Evolutionary conservation across 2,797 vertebrate genomes (phyloP).

Genomic region (Micropoecilia bifurca): DNA sequence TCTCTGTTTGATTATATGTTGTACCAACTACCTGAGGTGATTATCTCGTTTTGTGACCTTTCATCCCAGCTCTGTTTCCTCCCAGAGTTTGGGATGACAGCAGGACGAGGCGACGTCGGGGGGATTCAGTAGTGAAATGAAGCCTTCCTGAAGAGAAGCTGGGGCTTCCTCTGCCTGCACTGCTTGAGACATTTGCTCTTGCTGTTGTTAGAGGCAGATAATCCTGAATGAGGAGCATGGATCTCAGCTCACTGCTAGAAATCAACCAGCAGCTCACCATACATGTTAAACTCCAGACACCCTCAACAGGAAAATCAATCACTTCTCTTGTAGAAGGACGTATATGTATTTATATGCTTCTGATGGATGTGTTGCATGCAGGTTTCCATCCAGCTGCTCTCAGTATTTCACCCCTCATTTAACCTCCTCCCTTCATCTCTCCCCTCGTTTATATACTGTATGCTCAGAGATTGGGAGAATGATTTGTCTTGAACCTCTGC

Average conservation of each 20-base stretch:
- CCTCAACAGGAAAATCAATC: constrained; percentile 75
- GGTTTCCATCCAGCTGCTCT: constrained; percentile 36
- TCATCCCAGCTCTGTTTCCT: constrained; percentile 33
- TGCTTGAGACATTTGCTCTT: constrained; percentile 55
- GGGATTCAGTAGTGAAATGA: constrained; percentile 68
- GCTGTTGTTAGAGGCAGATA: constrained; percentile 73
- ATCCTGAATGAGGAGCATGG: constrained; percentile 65
- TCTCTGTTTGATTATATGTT: neutral
- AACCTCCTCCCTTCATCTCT: constrained; percentile 49
- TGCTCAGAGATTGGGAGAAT: constrained; percentile 17
- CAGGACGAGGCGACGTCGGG: constrained; percentile 63
- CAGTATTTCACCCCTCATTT: constrained; percentile 52
- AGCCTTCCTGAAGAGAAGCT: constrained; percentile 12
- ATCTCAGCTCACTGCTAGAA: constrained; percentile 68
- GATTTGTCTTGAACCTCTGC: constrained; percentile 36
- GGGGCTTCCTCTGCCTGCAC: constrained; percentile 60
- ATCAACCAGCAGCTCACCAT: constrained; percentile 67
- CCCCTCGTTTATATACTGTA: constrained; percentile 15
- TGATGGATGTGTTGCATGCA: constrained; percentile 16
- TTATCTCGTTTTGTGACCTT: constrained; percentile 9
- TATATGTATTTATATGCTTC: constrained; percentile 1
- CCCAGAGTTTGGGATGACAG: constrained; percentile 44
- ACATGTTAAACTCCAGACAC: constrained; percentile 77
- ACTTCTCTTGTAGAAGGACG: constrained; percentile 54
- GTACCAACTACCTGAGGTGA: neutral